Evolutionary conservation across 1,140 invertebrate genomes (phyloP).

Genomic region (Euwallacea fornicatus): DNA sequence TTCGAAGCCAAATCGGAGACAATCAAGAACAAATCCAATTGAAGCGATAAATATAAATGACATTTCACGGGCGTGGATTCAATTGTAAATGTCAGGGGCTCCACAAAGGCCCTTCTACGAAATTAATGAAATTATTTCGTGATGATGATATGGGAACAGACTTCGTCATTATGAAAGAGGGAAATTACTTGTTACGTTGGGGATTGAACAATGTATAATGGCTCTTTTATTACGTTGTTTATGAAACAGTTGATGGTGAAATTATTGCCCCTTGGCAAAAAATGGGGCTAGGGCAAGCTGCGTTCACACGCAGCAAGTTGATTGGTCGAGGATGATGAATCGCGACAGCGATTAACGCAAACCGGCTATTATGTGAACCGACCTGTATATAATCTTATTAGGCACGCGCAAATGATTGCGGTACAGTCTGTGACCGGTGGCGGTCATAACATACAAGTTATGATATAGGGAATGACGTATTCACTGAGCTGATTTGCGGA

Average conservation of each 20-base stretch:
- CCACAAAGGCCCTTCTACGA: not conserved
- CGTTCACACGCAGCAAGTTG: too few species aligned
- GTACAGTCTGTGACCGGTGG: slow-evolving; percentile 3
- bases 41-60: slow-evolving; percentile 14
- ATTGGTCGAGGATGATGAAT: not conserved
- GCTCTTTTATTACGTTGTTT: too few species aligned
- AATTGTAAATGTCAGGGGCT: not conserved
- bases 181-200: too few species aligned
- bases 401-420: not conserved
- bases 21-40: not conserved
- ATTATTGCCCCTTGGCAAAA: too few species aligned
- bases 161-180: too few species aligned
- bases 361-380: not conserved
- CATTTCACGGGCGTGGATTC: slow-evolving; percentile 6
- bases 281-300: too few species aligned
- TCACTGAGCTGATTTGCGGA: slow-evolving; percentile 1
- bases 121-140: slow-evolving; percentile 19
- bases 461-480: not conserved
- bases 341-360: slow-evolving; percentile 2
- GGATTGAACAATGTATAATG: too few species aligned
- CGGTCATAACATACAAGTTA: slow-evolving; percentile 5
- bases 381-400: slow-evolving; percentile 1
- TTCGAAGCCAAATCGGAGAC: not conserved
- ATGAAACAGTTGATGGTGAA: too few species aligned
- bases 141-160: not conserved